Base-by-base conservation (phyloP, 2,113 vertebrate genomes). In the Kryptolebias marmoratus region DNA sequence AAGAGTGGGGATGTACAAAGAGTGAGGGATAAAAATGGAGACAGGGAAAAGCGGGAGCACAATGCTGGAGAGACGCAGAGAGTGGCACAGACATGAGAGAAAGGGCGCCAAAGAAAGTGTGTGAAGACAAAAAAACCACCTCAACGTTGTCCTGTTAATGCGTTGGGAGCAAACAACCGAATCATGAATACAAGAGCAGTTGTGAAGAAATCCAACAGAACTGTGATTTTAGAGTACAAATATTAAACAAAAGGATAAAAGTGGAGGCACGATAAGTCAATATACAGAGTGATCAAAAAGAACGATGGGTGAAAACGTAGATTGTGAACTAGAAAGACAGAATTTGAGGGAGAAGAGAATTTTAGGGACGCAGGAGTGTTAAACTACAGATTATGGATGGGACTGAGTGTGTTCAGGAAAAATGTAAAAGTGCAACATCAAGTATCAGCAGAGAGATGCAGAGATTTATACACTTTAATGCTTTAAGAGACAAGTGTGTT, bases 1-100 rank as follows among this genome's bases (percentile, higher is more conserved):
- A 79, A 73, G 79, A 71, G 30, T 52, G 45, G 60, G 79, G 58
- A 87, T 83, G 71, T 27, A 71, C 61, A 74, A 66, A 73, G 74
- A 77, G 76, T 67, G 45, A 53, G 73, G 66, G 75, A 80, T 71
- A 77, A 88, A 89, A 77, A 86, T 84, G 87, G 80, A 83, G 79
- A 70, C 42, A 22, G 59, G 63, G 44, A 50, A 68, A 57, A 71
- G 71, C 13, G 2, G 28, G 60, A 79, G 36, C 58, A 54, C 18
- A 60, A 68, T 75, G 70, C 63, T 52, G 47, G 49, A 75, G 68
- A 64, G 83, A 56, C 60, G 32, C 52, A 53, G 7, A 53, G 57
- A 80, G 64, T 68, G 60, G 16, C 42, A 54, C 61, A 56, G 39
- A 63, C 62, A 67, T 31, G 22, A 63, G 65, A 77, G 58, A 54